phyloP scores from a whole-genome alignment of 2,113 vertebrate genomes.

The Larimichthys crocea region DNA sequence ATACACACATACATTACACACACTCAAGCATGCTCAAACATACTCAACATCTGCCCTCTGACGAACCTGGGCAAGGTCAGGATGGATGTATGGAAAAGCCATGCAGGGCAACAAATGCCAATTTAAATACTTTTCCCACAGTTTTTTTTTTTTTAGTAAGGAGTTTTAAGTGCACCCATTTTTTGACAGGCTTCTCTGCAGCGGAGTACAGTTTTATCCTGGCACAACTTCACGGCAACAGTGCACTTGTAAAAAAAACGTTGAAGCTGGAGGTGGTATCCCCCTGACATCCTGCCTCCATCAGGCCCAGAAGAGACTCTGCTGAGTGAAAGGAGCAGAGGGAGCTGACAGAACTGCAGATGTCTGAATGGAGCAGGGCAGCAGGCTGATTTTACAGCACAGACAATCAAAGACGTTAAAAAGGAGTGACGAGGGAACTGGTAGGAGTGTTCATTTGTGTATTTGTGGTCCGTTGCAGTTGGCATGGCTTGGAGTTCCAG shows the following conservation, averaged over 20 bases:
- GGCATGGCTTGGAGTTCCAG: conserved; percentile 81
- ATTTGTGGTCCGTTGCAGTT: conserved; percentile 44
- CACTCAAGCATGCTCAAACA: conserved; percentile 40
- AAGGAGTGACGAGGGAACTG: conserved; percentile 27
- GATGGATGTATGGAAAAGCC: conserved; percentile 68
- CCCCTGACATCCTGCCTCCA: conserved; percentile 8
- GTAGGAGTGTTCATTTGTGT: conserved; percentile 37
- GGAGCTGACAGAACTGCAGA: not conserved
- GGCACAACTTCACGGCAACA: conserved; percentile 36
- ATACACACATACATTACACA: conserved; percentile 37
- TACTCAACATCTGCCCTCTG: conserved; percentile 40
- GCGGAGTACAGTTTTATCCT: conserved; percentile 34
- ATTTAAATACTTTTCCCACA: conserved; percentile 58
- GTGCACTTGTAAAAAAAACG: conserved; percentile 22
- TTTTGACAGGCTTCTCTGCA: not conserved
- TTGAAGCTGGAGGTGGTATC: conserved; percentile 8
- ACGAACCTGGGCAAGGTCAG: conserved; percentile 49
- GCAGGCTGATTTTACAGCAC: conserved; percentile 36
- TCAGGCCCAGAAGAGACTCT: conserved; percentile 26
- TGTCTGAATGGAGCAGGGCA: conserved; percentile 28
- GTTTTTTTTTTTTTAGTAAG: conserved; percentile 52
- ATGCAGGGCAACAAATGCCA: conserved; percentile 68
- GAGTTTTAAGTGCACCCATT: conserved; percentile 47
- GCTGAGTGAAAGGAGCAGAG: not conserved
- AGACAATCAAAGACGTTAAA: conserved; percentile 38